phyloP scores from a whole-genome alignment of 2,888 invertebrate species.

The Drosophila anomelani region DNA sequence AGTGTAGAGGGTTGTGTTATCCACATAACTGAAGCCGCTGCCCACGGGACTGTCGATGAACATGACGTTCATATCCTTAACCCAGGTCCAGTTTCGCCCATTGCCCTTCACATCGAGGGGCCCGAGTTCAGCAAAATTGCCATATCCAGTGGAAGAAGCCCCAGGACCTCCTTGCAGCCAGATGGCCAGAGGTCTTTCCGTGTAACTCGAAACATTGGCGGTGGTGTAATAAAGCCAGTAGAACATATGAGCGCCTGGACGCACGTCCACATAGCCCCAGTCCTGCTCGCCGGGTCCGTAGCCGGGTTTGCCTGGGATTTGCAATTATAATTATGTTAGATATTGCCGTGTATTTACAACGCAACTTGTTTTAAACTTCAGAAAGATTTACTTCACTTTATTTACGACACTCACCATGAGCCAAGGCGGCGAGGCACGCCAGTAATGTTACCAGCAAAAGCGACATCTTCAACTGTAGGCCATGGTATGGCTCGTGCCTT shows the following conservation, averaged over 20 bases:
- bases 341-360: neutral
- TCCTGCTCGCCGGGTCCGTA: constrained; percentile 89
- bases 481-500: neutral
- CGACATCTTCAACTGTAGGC: constrained; percentile 33
- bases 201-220: constrained; percentile 86
- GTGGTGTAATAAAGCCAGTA: constrained; percentile 94
- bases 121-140: constrained; percentile 94
- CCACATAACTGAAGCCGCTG: constrained; percentile 93
- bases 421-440: constrained; percentile 32
- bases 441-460: constrained; percentile 44
- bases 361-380: neutral
- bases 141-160: constrained; percentile 91
- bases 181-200: constrained; percentile 90
- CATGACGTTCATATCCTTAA: constrained; percentile 91
- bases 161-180: constrained; percentile 96
- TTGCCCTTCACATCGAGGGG: constrained; percentile 89
- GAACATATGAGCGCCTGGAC: constrained; percentile 92
- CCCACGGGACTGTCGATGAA: constrained; percentile 97
- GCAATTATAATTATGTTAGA: neutral
- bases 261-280: constrained; percentile 90
- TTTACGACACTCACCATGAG: constrained; percentile 43
- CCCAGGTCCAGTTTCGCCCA: constrained; percentile 91
- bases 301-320: constrained; percentile 82
- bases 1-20: constrained; percentile 85
- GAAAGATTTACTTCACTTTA: constrained; percentile 3